phyloP scores from a whole-genome alignment of 1,140 invertebrate species.

The Cydia fagiglandana region DNA sequence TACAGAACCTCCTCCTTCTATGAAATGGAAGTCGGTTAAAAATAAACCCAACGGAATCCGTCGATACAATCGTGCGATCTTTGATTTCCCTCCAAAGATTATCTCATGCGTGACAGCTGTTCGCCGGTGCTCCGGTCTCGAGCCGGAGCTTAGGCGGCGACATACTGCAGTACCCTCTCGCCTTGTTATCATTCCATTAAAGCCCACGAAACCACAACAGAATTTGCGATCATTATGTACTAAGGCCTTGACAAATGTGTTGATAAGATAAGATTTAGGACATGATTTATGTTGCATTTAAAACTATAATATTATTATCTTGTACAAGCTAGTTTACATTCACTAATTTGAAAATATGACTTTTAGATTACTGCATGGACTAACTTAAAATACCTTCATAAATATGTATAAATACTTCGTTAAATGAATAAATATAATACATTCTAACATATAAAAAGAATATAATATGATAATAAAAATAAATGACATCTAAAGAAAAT shows the following conservation, averaged over 20 bases:
- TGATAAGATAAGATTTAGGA: no score
- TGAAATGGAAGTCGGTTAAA: no score
- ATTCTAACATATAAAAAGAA: no score
- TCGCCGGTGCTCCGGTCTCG: conserved; percentile 42
- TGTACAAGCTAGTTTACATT: no score
- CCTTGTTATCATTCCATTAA: conserved; percentile 19
- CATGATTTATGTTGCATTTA: no score
- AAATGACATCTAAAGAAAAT: not conserved
- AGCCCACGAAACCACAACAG: not conserved
- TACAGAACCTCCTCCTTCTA: no score
- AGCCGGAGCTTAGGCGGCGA: conserved; percentile 18
- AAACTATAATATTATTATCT: no score
- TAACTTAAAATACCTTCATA: no score
- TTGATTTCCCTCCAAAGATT: conserved; percentile 58
- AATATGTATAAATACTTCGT: no score
- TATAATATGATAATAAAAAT: not conserved
- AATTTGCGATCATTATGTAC: not conserved
- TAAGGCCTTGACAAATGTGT: not conserved
- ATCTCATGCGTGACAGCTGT: conserved; percentile 71
- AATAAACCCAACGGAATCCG: conserved; percentile 8
- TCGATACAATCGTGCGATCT: conserved; percentile 15
- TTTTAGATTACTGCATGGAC: no score
- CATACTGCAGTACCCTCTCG: not conserved
- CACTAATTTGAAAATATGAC: no score
- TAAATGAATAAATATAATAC: no score